Base-by-base conservation (phyloP, 1,140 invertebrate genomes). In the Laupala kohalensis region DNA sequence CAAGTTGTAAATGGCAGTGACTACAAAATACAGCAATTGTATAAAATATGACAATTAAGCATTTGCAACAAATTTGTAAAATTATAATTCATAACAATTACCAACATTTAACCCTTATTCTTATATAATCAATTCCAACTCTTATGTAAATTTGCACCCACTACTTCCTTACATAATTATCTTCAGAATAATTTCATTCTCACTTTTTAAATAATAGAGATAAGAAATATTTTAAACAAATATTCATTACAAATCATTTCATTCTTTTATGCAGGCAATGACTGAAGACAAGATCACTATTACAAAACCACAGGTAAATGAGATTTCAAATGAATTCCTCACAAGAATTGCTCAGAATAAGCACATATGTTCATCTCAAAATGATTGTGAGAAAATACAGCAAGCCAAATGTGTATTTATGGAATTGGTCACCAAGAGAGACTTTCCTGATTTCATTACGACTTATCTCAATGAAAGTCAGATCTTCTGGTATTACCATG, bases 401-500 rank as follows among this genome's bases (percentile, higher is more conserved):
- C 79, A 81, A 2, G 84, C 85, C 0, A 79, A 78, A 63, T 82
- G 84, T 75, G 81, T 87, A 77, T 83, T 84, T 75, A 76, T 85
- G 70, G 83, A 87, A 74, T 73, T 87, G 63, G 84, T 87, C 67
- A 80, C 83, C 26, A 74, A 78, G 4, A 75, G 80, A 29, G 79
- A 84, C 37, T 83, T 83, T 9, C 84, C 85, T 0, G 84, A 86
- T 37, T 87, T 85, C 74, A 83, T 87, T 25, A 87, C 86, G 15
- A 86, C 80, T 12, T 86, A 84, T 76, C 77, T 87, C 2, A 85
- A 84, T 73, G 82, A 86, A 29, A 66, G 19, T 19, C 37, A 67
- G 25, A 71, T 62, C 9, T 66, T 65, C 23, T 28, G 70, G 70
- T 66, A 6, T 5, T 69, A 30, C 19, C 29, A 69, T 6, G 12